Evolutionary conservation across 1,140 invertebrate species (phyloP).

Genomic region (Elysia chlorotica): DNA sequence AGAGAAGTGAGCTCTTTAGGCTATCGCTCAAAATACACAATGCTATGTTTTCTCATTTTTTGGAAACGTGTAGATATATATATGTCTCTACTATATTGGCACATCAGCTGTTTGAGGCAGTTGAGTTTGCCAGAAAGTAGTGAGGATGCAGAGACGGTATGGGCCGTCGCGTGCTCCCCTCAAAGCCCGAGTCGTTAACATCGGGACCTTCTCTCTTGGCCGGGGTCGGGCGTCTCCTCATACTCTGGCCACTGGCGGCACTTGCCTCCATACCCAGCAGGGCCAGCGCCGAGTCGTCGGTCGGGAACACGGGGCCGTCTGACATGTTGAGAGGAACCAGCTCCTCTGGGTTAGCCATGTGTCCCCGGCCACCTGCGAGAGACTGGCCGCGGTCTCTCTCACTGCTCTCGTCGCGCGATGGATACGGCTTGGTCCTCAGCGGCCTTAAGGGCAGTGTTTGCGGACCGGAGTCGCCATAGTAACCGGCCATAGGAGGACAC

Average conservation of each 20-base stretch:
- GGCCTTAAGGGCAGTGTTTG: constrained; percentile 28
- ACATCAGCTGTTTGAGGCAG: background rate
- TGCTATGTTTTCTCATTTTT: too few species aligned
- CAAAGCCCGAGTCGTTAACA: constrained; percentile 14
- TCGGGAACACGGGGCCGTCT: background rate
- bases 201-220: constrained; percentile 20
- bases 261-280: background rate
- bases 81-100: too few species aligned
- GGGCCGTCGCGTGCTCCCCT: constrained; percentile 17
- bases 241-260: too few species aligned
- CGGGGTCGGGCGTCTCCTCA: constrained; percentile 17
- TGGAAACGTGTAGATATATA: too few species aligned
- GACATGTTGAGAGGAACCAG: background rate
- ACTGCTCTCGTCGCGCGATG: too few species aligned
- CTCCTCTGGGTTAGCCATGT: background rate
- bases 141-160: constrained; percentile 31
- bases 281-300: background rate
- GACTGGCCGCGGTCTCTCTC: too few species aligned
- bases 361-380: background rate
- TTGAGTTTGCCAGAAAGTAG: constrained; percentile 25
- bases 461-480: constrained; percentile 24
- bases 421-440: too few species aligned
- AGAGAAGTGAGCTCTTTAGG: too few species aligned
- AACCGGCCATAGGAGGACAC: constrained; percentile 23
- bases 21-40: too few species aligned